phyloP scores from a whole-genome alignment of 2,113 vertebrate species.

The Cygnus buccinator region DNA sequence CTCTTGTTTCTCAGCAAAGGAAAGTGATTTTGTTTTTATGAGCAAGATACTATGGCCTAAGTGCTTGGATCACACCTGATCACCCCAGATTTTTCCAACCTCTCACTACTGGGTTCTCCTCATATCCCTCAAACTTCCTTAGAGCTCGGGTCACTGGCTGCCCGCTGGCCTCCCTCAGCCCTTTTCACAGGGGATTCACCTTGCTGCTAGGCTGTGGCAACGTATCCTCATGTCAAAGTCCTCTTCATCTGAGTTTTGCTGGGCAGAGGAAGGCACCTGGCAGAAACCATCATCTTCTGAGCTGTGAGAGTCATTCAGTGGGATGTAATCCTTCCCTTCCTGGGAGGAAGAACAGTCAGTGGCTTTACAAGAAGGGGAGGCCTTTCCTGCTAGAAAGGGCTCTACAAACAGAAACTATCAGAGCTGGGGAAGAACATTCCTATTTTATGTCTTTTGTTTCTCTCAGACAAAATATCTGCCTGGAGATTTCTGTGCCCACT shows the following conservation, averaged over 20 bases:
- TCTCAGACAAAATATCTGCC: not conserved
- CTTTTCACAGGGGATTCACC: conserved; percentile 74
- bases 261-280: conserved; percentile 84
- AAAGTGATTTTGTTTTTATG: not conserved
- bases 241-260: conserved; percentile 85
- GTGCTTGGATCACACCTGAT: not conserved
- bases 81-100: not conserved
- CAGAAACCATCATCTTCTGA: conserved; percentile 92
- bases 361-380: not conserved
- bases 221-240: conserved; percentile 78
- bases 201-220: conserved; percentile 86
- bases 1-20: not conserved
- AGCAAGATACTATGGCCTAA: not conserved
- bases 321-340: conserved; percentile 88
- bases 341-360: conserved; percentile 55
- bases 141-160: not conserved
- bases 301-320: conserved; percentile 86
- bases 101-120: not conserved
- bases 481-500: not conserved
- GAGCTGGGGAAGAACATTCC: not conserved
- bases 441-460: not conserved
- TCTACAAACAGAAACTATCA: not conserved
- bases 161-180: not conserved
- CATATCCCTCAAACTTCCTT: not conserved
- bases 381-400: not conserved